phyloP scores from a whole-genome alignment of 2,113 vertebrate genomes.

The Lepisosteus osseus region DNA sequence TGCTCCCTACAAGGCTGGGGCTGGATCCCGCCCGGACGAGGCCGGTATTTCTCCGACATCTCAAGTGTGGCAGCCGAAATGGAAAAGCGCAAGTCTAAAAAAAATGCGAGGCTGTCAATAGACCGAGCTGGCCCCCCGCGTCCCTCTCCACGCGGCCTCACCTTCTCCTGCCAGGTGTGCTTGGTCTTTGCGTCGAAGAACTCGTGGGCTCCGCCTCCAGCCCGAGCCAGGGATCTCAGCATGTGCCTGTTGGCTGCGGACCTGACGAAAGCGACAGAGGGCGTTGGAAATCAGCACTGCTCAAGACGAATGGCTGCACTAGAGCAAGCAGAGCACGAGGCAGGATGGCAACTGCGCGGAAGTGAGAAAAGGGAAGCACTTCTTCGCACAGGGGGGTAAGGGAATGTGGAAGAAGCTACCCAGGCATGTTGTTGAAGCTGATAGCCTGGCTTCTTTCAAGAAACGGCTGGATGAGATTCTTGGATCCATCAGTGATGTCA shows the following conservation, averaged over 20 bases:
- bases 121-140: background rate
- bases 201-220: constrained; percentile 78
- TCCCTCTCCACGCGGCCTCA: constrained; percentile 31
- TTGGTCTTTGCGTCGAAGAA: constrained; percentile 80
- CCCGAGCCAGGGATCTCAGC: constrained; percentile 75
- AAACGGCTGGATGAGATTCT: too few species aligned
- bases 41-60: background rate
- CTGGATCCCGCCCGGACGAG: background rate
- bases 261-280: constrained; percentile 49
- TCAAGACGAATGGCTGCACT: too few species aligned
- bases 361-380: too few species aligned
- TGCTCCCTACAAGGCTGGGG: background rate
- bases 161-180: constrained; percentile 79
- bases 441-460: too few species aligned
- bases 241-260: constrained; percentile 79
- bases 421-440: too few species aligned
- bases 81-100: background rate
- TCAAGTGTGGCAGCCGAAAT: background rate
- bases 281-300: too few species aligned
- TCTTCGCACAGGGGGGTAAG: too few species aligned
- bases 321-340: too few species aligned
- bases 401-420: too few species aligned
- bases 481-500: too few species aligned
- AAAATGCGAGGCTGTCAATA: background rate
- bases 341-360: too few species aligned